Evolutionary conservation across 2,797 vertebrate genomes (phyloP).

Genomic region (Sebastes melanostomus): DNA sequence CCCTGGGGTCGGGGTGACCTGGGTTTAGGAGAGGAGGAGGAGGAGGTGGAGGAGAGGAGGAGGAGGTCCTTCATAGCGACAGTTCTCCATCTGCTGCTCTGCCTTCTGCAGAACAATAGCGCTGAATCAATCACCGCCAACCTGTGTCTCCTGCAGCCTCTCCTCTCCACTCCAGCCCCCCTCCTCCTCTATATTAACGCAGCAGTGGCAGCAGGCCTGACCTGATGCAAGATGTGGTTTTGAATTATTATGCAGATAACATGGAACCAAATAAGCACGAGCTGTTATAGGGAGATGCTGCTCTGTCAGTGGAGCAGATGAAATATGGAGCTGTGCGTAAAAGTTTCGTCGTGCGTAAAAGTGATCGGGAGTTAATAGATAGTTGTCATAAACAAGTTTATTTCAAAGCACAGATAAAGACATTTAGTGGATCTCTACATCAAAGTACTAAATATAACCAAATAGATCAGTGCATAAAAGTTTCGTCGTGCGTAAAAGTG

Average conservation of each 20-base stretch:
- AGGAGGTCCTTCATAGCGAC: constrained; percentile 63
- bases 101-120: constrained; percentile 72
- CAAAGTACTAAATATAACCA: not conserved
- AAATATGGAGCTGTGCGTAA: not conserved
- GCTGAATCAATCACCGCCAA: constrained; percentile 74
- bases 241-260: constrained; percentile 30
- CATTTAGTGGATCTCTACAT: not conserved
- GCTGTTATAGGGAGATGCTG: not conserved
- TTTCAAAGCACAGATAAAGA: not conserved
- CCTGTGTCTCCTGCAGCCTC: constrained; percentile 56
- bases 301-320: too few species aligned
- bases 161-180: not conserved
- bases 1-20: constrained; percentile 64
- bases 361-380: not conserved
- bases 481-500: not conserved
- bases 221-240: constrained; percentile 4
- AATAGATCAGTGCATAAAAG: constrained; percentile 4
- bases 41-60: not conserved
- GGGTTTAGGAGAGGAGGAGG: constrained; percentile 38
- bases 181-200: constrained; percentile 31
- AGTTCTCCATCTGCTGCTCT: constrained; percentile 83
- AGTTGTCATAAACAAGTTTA: not conserved
- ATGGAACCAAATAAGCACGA: not conserved
- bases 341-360: constrained; percentile 3
- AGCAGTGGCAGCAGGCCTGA: constrained; percentile 46